Conservation (phyloP, 53 echinoderm and acorn worm genomes). For the Luidia sarsii region DNA sequence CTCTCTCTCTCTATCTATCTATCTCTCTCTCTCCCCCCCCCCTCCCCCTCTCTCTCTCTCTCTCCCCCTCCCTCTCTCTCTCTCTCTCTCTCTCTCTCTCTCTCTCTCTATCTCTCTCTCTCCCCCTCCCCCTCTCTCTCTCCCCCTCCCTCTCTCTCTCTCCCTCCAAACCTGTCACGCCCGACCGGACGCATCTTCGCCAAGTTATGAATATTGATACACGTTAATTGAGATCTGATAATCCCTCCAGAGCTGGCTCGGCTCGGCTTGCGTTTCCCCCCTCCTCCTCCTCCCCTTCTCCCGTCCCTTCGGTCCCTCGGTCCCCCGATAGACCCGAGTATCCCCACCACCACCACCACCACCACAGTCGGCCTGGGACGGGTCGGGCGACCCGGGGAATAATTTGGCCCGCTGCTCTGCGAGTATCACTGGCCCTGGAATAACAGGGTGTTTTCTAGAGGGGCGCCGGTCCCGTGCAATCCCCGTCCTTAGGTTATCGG, state of each 20-base stretch:
- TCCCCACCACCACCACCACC: too few relatives aligned
- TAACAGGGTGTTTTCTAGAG: too few relatives aligned
- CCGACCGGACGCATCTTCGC: slow-evolving; percentile 53
- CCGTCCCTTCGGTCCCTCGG: slow-evolving; percentile 16
- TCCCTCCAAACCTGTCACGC: slow-evolving; percentile 15
- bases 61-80: not conserved
- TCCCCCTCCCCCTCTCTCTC: slow-evolving; percentile 2
- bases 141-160: not conserved
- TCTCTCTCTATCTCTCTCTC: too few relatives aligned
- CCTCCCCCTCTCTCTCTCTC: slow-evolving; percentile 23
- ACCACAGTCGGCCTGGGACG: slow-evolving; percentile 22
- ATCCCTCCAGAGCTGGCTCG: slow-evolving; percentile 47
- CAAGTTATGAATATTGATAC: slow-evolving; percentile 85
- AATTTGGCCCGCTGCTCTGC: slow-evolving; percentile 15
- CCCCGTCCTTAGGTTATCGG: too few relatives aligned
- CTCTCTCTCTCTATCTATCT: not conserved
- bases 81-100: not conserved
- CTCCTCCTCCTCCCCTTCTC: too few relatives aligned
- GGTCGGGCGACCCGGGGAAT: slow-evolving; percentile 17
- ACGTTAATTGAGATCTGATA: slow-evolving; percentile 77
- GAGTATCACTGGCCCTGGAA: slow-evolving; percentile 27
- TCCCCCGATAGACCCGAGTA: too few relatives aligned
- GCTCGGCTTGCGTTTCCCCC: too few relatives aligned
- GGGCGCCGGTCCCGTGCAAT: too few relatives aligned
- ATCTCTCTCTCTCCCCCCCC: not conserved